Conservation (phyloP, 2,797 vertebrate genomes). For the Hyperoplus lanceolatus region DNA sequence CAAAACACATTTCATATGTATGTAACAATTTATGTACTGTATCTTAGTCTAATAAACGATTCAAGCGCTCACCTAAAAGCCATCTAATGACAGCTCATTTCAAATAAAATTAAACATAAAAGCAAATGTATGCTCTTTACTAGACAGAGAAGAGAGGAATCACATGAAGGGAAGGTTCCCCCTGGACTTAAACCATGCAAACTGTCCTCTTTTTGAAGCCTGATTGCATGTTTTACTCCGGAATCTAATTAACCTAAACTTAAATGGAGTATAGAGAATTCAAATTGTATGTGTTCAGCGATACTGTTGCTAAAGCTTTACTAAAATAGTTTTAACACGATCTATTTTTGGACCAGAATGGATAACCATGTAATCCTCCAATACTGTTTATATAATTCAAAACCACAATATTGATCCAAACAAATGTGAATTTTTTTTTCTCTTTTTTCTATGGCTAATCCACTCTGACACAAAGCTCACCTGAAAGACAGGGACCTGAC, state of each 20-base stretch:
- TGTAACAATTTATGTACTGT: background rate
- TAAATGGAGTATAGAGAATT: background rate
- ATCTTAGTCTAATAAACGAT: background rate
- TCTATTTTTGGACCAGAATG: background rate
- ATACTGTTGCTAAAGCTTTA: no score
- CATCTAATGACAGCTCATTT: background rate
- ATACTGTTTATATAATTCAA: background rate
- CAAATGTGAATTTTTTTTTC: background rate
- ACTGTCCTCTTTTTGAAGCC: background rate
- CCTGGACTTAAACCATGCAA: background rate
- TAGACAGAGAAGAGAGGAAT: background rate
- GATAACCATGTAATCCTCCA: background rate
- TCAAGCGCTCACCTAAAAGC: background rate
- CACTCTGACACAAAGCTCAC: constrained; percentile 56
- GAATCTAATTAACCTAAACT: background rate
- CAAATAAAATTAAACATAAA: background rate
- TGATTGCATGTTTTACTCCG: background rate
- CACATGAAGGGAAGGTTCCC: background rate
- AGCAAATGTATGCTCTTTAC: background rate
- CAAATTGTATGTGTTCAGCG: background rate
- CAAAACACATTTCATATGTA: background rate
- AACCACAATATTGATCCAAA: background rate
- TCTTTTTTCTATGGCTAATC: background rate
- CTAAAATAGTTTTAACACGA: no score
- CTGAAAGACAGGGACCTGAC: constrained; percentile 85